Evolutionary conservation across 2,113 vertebrate genomes (phyloP).

Genomic region (Perca schrenkii): DNA sequence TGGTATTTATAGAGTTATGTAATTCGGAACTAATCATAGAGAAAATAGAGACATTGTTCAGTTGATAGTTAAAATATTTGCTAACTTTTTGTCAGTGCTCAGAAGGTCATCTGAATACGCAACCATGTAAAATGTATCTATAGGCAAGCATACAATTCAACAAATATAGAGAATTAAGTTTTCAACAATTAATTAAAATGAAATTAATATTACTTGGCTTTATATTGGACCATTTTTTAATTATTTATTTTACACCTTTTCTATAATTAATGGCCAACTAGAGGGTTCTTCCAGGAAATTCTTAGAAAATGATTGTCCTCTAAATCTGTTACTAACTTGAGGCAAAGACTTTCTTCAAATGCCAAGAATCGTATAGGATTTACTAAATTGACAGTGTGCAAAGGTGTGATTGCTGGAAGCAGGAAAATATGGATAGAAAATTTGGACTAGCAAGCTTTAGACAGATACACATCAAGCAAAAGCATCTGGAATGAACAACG

Average conservation of each 20-base stretch:
- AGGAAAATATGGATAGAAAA: neutral
- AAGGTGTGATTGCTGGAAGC: neutral
- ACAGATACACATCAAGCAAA: conserved; percentile 11
- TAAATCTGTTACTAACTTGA: neutral
- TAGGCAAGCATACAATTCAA: neutral
- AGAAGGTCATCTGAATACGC: neutral
- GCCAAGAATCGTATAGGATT: conserved; percentile 14
- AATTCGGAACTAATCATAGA: neutral
- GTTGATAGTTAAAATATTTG: neutral
- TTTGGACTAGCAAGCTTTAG: neutral
- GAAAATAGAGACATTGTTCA: neutral
- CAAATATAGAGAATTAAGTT: neutral
- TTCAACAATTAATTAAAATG: neutral
- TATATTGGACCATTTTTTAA: neutral
- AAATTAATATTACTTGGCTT: neutral
- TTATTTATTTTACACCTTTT: too few relatives aligned
- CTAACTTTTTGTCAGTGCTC: neutral
- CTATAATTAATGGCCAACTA: too few relatives aligned
- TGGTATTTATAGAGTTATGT: neutral
- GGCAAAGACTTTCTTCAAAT: conserved; percentile 4
- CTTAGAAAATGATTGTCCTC: neutral
- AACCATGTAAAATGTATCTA: neutral
- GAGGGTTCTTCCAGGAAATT: neutral
- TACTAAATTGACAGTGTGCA: neutral
- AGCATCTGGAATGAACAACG: conserved; percentile 5